A percentile compares a stretch with the other conserved stretches of the same genome.
phyloP scores from a whole-genome alignment of 2,888 invertebrate genomes.

The Rotaria socialis region DNA sequence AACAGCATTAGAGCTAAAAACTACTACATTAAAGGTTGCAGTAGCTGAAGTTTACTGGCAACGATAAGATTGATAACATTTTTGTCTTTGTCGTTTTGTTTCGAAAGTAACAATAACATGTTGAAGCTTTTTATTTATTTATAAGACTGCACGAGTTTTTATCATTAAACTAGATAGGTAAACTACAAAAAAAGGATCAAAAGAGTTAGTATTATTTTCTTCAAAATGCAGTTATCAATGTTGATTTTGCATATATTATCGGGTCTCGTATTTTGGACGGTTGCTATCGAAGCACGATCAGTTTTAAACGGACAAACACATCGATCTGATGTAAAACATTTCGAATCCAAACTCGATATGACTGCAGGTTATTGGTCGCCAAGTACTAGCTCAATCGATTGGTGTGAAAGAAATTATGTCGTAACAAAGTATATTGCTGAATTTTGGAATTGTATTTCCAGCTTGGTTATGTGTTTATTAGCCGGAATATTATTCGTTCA shows the following conservation, averaged over 20 bases:
- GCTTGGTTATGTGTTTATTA: not conserved
- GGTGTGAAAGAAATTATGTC: not conserved
- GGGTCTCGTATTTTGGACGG: not conserved
- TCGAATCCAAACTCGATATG: not conserved
- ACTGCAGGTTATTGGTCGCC: not conserved
- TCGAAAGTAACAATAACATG: too few relatives aligned
- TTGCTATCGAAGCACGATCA: not conserved
- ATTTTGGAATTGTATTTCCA: conserved; percentile 4
- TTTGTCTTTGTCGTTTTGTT: too few relatives aligned
- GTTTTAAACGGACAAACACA: not conserved
- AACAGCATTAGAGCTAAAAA: too few relatives aligned
- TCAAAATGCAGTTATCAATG: not conserved
- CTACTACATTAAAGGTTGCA: too few relatives aligned
- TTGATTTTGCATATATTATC: not conserved
- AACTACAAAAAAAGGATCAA: too few relatives aligned
- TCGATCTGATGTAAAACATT: not conserved
- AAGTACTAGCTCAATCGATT: not conserved
- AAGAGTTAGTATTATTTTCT: not conserved
- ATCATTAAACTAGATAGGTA: too few relatives aligned
- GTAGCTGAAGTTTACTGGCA: too few relatives aligned
- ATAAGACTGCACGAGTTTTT: too few relatives aligned
- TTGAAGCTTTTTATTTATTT: too few relatives aligned
- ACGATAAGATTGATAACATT: too few relatives aligned
- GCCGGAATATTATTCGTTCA: not conserved
- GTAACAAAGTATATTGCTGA: not conserved